Evolutionary conservation across 2,113 vertebrate species (phyloP).

Genomic region (Catharus fuscescens): DNA sequence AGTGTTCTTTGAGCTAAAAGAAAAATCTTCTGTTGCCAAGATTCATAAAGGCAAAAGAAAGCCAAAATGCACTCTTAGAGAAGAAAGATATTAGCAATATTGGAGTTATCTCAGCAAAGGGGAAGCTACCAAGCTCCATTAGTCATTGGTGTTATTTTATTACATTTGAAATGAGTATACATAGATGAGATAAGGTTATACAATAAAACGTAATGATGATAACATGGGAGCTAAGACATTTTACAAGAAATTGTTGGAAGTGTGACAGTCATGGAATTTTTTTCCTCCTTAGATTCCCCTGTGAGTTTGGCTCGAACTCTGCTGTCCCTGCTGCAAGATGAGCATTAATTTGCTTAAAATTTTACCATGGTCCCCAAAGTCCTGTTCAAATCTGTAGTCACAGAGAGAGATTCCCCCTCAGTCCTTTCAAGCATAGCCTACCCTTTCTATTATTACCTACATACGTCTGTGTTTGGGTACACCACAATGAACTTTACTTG

Average conservation of each 20-base stretch:
- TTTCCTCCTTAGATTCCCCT: neutral
- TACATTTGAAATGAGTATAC: neutral
- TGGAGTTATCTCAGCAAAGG: neutral
- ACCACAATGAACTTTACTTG: neutral
- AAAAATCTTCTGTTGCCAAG: neutral
- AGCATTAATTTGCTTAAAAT: neutral
- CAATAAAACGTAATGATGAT: neutral
- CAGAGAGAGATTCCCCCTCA: fast-evolving
- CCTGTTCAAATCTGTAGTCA: neutral
- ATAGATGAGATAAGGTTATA: neutral
- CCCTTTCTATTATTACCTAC: neutral
- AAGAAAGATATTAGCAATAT: neutral
- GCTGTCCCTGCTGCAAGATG: neutral
- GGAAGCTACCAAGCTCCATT: neutral
- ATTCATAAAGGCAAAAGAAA: neutral
- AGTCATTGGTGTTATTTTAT: neutral
- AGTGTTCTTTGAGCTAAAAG: neutral
- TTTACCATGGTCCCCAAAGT: neutral
- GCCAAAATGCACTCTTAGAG: neutral
- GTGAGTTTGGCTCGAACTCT: neutral
- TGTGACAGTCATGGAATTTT: neutral
- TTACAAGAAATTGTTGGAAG: neutral
- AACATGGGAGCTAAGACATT: neutral
- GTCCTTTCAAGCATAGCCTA: neutral
- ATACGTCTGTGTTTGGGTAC: neutral